These are phyloP conservation scores for Barypeithes pellucidus DNA, from an alignment of 2,888 invertebrate genomes.

Conservation along the genomic window DNA sequence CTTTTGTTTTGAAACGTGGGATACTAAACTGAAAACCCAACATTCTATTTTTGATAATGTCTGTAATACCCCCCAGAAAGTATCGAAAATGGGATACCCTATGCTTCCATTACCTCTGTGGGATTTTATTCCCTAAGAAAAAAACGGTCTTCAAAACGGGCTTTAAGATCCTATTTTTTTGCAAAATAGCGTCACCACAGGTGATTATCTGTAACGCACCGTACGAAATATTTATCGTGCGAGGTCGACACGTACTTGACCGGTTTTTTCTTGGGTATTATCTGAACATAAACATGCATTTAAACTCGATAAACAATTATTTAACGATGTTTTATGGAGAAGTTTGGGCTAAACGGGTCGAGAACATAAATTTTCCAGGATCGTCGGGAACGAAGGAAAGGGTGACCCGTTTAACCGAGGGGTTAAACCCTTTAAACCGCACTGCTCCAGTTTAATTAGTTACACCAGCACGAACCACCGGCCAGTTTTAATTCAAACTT, in stretches of 20 bases:
- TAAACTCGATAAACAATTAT: neutral
- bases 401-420: slow-evolving; percentile 51
- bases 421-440: slow-evolving; percentile 41
- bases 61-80: too few species aligned
- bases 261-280: neutral
- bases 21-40: too few species aligned
- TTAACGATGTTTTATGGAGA: neutral
- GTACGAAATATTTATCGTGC: too few species aligned
- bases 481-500: slow-evolving; percentile 31
- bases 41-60: too few species aligned
- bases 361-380: slow-evolving; percentile 48
- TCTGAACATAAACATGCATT: neutral
- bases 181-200: too few species aligned
- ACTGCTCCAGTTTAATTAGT: slow-evolving; percentile 52
- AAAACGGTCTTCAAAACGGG: too few species aligned
- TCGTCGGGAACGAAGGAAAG: slow-evolving; percentile 28
- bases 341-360: slow-evolving; percentile 21
- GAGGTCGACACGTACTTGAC: too few species aligned
- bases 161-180: too few species aligned
- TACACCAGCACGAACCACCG: slow-evolving; percentile 41
- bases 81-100: too few species aligned
- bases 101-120: too few species aligned
- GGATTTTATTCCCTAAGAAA: too few species aligned
- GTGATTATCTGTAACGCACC: neutral
- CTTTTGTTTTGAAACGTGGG: too few species aligned